These are phyloP conservation scores for Otus sunia DNA, from an alignment of 2,113 vertebrate species.

Conservation along the genomic window DNA sequence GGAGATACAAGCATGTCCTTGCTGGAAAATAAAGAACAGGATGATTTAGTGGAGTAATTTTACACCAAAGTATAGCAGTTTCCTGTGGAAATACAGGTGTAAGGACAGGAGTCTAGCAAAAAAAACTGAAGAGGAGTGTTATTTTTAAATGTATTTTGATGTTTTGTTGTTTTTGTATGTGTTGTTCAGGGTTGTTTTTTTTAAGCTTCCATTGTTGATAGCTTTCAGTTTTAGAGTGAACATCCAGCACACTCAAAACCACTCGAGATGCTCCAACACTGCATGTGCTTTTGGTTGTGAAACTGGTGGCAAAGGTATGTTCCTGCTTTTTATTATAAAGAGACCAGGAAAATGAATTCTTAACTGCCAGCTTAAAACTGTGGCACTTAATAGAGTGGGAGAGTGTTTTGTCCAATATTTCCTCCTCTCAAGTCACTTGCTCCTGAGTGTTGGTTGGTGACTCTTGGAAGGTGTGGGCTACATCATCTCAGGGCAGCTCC, in stretches of 20 bases:
- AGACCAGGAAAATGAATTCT: background rate
- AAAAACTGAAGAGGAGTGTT: background rate
- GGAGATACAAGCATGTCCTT: slow-evolving; percentile 53
- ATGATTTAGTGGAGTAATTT: background rate
- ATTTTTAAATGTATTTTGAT: background rate
- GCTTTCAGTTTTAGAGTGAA: slow-evolving; percentile 11
- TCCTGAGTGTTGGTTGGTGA: background rate
- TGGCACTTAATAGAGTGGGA: background rate
- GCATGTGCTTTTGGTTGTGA: background rate
- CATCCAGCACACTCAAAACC: background rate
- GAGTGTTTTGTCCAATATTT: background rate
- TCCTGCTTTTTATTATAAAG: background rate
- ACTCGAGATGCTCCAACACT: background rate
- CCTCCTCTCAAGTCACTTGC: background rate
- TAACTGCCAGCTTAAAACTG: background rate
- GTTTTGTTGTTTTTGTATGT: background rate
- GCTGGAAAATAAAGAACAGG: slow-evolving; percentile 56
- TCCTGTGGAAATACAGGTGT: background rate
- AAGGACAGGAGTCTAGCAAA: background rate
- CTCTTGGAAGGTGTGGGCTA: background rate
- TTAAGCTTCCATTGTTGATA: background rate
- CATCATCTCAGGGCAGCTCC: background rate
- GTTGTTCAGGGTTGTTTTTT: background rate
- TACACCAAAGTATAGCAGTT: background rate
- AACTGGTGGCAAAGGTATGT: background rate